Base-by-base conservation (phyloP, 37 sponge, comb jelly and placozoan genomes). In the Lycopodina hypogea region DNA sequence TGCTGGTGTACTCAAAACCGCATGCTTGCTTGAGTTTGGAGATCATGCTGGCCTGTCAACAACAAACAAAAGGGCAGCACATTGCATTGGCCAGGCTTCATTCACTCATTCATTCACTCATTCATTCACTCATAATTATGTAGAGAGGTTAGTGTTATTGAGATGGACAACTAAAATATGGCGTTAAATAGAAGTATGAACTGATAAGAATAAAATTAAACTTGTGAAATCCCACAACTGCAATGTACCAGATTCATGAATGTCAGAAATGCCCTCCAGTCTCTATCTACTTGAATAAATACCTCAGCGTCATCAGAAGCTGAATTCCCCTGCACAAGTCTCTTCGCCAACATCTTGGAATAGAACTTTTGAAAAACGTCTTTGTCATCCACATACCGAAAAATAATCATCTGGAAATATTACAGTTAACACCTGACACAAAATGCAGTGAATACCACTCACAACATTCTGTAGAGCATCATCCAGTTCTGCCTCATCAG, bases 341-440 rank as follows among this genome's bases (percentile, higher is more conserved):
- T 84, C 74, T 92, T 93, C 26, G 99, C 99, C 42, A 99, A 75
- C 90, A 96, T 86, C 42, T 90, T 91, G 30, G 97, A 83, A 76
- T 99, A 99, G 71, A 99, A 99, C 89, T 94, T 99, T 81, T 99
- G 99, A 58, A 99, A 99, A 12, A 99, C 99, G 69, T 99, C 99
- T 68, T 99, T 99, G 68, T 99, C 99, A 34, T 94, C 95, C 29
- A 99, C 90, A 81, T 99, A 99, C 42, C 87, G 89, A 85, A 96
- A 96, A 19, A 97, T 78, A 42, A 89, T 66, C 93, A 97, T 95
- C 96, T 95, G 29, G 3, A 37, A 18, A 62, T n/a, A n/a, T n/a
- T n/a, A n/a, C n/a, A n/a, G n/a, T n/a, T n/a, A n/a, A n/a, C n/a
- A n/a, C n/a, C 38, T 28, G 0, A 81, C 26, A 75, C 48, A 34